phyloP scores from a whole-genome alignment of 2,888 invertebrate genomes.

The Lymantria monacha region DNA sequence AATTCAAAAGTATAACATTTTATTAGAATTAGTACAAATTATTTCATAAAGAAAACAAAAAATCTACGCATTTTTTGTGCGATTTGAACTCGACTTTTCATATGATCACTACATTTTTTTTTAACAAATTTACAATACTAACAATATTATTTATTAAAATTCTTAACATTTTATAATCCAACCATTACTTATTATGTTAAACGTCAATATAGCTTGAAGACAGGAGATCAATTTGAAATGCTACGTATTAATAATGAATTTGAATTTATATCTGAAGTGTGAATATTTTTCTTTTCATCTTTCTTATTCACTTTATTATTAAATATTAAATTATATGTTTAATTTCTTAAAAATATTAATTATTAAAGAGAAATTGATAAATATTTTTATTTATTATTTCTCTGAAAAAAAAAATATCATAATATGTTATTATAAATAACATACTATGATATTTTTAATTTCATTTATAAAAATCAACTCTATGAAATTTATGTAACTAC shows the following conservation, averaged over 20 bases:
- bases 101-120: constrained; percentile 60
- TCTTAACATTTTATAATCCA: constrained; percentile 56
- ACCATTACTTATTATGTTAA: constrained; percentile 54
- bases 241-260: constrained; percentile 7
- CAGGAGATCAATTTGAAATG: constrained; percentile 16
- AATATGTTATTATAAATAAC: too few relatives aligned
- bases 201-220: constrained; percentile 53
- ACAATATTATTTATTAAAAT: constrained; percentile 38
- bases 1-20: constrained; percentile 19
- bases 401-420: too few relatives aligned
- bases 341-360: too few relatives aligned
- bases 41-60: constrained; percentile 8
- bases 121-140: constrained; percentile 56
- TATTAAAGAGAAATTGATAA: too few relatives aligned
- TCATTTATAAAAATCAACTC: too few relatives aligned
- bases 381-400: too few relatives aligned
- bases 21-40: constrained; percentile 1
- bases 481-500: too few relatives aligned
- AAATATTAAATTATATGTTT: too few relatives aligned
- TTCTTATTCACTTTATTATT: too few relatives aligned
- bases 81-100: constrained; percentile 67
- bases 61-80: constrained; percentile 72
- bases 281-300: too few relatives aligned
- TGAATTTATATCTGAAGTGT: too few relatives aligned
- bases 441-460: too few relatives aligned